Conservation (phyloP, 2,888 invertebrate species). For the Agriopis leucophaearia region DNA sequence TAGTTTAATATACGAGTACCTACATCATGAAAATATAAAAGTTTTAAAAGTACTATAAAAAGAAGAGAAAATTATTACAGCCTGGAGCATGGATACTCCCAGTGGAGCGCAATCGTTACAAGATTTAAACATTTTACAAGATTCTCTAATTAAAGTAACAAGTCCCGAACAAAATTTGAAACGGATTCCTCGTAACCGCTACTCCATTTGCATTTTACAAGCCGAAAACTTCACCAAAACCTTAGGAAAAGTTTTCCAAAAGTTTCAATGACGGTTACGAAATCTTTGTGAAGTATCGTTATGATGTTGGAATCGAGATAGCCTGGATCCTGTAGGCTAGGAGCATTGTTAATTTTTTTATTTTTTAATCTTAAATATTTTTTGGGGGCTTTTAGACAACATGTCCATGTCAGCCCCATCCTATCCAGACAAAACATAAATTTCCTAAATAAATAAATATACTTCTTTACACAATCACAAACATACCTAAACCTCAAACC, state of each 20-base stretch:
- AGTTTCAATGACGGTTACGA: conserved; percentile 44
- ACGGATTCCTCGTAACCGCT: conserved; percentile 35
- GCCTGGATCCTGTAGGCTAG: conserved; percentile 25
- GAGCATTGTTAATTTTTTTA: conserved; percentile 1
- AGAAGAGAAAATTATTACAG: too few relatives aligned
- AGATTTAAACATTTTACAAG: conserved; percentile 26
- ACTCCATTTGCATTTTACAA: conserved; percentile 53
- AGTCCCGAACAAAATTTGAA: conserved; percentile 37
- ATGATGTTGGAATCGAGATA: conserved; percentile 50
- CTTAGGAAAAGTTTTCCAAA: conserved; percentile 26
- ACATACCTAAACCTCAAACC: too few relatives aligned
- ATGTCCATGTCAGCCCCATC: too few relatives aligned
- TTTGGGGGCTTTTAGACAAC: too few relatives aligned
- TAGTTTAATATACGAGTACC: too few relatives aligned
- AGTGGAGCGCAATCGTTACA: neutral
- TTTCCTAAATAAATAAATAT: too few relatives aligned
- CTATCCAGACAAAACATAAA: too few relatives aligned
- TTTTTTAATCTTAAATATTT: too few relatives aligned
- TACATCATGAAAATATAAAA: too few relatives aligned
- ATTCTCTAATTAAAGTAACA: conserved; percentile 30
- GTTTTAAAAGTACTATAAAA: too few relatives aligned
- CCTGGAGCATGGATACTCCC: neutral
- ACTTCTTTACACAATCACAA: too few relatives aligned
- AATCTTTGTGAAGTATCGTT: conserved; percentile 58
- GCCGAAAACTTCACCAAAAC: conserved; percentile 48